A percentile compares a stretch with the other conserved stretches of the same genome.
Evolutionary conservation across 2,888 invertebrate genomes (phyloP).

Genomic region (Scaptodrosophila latifasciaeformis): DNA sequence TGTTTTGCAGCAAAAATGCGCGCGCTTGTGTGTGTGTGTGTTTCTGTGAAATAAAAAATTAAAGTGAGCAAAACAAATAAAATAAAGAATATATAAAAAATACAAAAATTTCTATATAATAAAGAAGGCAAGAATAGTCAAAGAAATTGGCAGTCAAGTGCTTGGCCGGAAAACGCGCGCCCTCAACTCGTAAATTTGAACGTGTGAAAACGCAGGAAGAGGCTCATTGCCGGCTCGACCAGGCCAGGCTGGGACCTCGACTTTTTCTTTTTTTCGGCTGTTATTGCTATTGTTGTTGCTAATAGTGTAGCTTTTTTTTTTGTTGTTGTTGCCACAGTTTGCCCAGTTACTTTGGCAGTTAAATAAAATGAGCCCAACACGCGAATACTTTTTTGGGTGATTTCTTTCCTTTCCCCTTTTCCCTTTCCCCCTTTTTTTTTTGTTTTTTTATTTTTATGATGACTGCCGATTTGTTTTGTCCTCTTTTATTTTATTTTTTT

Average conservation of each 20-base stretch:
- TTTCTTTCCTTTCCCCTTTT: not conserved
- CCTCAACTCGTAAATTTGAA: slow-evolving; percentile 57
- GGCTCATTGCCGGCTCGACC: slow-evolving; percentile 53
- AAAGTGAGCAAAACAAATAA: slow-evolving; percentile 10
- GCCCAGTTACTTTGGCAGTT: slow-evolving; percentile 47
- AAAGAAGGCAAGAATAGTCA: too few species aligned
- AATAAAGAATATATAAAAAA: slow-evolving; percentile 15
- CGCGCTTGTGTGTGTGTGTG: slow-evolving; percentile 10
- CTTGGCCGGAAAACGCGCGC: slow-evolving; percentile 1
- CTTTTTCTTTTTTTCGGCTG: slow-evolving; percentile 21
- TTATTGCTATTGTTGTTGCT: slow-evolving; percentile 26
- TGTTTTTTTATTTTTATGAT: too few species aligned
- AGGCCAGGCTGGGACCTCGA: slow-evolving; percentile 45
- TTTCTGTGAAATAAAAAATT: slow-evolving; percentile 25
- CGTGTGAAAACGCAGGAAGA: slow-evolving; percentile 65
- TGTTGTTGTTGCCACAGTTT: slow-evolving; percentile 38
- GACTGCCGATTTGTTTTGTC: too few species aligned
- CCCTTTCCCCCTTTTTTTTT: too few species aligned
- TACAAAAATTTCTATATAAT: slow-evolving; percentile 30
- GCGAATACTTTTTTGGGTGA: slow-evolving; percentile 50
- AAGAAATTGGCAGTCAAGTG: not conserved
- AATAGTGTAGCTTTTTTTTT: too few species aligned
- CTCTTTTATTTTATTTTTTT: too few species aligned
- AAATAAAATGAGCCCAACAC: slow-evolving; percentile 53
- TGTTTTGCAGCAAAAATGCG: not conserved